Evolutionary conservation across 2,888 invertebrate genomes (phyloP), one percentile per base, ranked within the genome.

Genomic region (Cantharis flavilabris): DNA sequence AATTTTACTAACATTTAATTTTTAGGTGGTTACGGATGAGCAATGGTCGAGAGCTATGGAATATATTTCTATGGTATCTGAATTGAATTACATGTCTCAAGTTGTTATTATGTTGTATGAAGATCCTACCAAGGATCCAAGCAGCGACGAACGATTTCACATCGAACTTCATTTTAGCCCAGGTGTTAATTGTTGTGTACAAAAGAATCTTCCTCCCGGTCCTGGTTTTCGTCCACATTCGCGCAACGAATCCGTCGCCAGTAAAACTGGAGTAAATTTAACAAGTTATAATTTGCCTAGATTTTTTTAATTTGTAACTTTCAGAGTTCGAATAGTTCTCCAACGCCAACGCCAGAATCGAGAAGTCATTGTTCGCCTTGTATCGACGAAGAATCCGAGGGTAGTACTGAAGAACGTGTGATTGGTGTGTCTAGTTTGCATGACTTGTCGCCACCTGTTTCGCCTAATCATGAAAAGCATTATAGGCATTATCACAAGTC

Each of bases 31-130:
- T 30, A 96, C 94, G 83, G 99, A 99, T 87, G 97, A 98, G 87
- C 99, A 99, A 86, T 99, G 99, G 99, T 93, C 96, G 13, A 92
- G 98, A 78, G 99, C 99, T 0, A 98, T 99, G 98, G 97, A 99
- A 86, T 99, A 99, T 87, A 95, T 99, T 23, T 96, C 96, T 18
- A 97, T 97, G 92, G 98, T 99, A 7, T 97, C 98, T 0, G 99
- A 99, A 88, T 92, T 99, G 30, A 99, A 99, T 90, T 99, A 99
- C 89, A 97, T 99, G 97, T 98, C 98, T 4, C 99, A 99, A 89
- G 96, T 99, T 77, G 98, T 98, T 1, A 97, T 99, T 26, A 98
- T 99, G 97, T 90, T 98, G 0, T 99, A 99, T 86, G 99, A 99
- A 89, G 99, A 99, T 89, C 98, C 97, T 7, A 98, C 96, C 0